A percentile compares a stretch with the other conserved stretches of the same genome.
Evolutionary conservation across 2,797 vertebrate genomes (phyloP).

Genomic region (Muscicapa striata): DNA sequence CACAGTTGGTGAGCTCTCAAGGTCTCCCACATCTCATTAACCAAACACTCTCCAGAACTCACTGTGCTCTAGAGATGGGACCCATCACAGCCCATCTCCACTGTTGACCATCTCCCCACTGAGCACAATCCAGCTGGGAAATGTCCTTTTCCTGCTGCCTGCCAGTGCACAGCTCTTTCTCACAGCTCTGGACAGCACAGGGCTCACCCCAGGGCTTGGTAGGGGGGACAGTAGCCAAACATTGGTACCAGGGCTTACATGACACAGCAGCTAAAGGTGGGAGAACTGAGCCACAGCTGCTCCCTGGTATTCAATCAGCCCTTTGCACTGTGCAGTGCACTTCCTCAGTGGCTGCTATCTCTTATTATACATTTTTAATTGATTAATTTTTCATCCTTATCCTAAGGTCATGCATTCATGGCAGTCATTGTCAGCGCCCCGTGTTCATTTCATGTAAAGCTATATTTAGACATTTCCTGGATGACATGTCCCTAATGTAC

Average conservation of each 20-base stretch:
- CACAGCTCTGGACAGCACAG: background rate
- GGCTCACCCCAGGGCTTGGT: background rate
- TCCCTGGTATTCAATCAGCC: background rate
- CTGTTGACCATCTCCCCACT: background rate
- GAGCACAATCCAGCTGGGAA: background rate
- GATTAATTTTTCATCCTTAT: constrained; percentile 60
- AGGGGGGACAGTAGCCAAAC: background rate
- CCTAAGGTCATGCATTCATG: background rate
- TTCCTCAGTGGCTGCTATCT: background rate
- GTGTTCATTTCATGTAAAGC: constrained; percentile 31
- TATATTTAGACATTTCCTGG: constrained; percentile 53
- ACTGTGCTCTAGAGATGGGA: background rate
- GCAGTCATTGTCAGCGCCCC: background rate
- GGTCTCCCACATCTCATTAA: background rate
- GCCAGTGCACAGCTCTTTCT: background rate
- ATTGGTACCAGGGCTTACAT: accelerated
- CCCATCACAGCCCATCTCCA: background rate
- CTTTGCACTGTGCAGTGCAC: background rate
- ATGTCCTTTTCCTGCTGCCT: background rate
- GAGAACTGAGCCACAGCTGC: background rate
- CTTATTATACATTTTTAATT: constrained; percentile 63
- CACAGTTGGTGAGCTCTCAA: accelerated
- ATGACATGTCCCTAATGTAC: constrained; percentile 5
- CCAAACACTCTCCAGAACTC: background rate
- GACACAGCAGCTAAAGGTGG: background rate